phyloP scores from a whole-genome alignment of 2,888 invertebrate species.

The Rugalucina vietnamica region DNA sequence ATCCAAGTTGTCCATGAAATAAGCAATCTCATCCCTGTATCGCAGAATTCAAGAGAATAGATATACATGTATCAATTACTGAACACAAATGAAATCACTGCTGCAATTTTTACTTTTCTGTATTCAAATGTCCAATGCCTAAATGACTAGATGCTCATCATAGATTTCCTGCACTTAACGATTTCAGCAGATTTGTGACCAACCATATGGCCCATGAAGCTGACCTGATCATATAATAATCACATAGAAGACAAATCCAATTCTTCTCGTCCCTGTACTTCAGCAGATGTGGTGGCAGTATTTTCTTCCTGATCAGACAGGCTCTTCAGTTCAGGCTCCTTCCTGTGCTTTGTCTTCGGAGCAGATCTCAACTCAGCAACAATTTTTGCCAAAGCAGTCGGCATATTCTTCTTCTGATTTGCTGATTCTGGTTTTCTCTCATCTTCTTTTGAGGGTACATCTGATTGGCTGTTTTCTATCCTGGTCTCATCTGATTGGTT shows the following conservation, averaged over 20 bases:
- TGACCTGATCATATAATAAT: neutral
- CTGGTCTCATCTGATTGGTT: conserved; percentile 21
- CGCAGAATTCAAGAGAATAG: no score
- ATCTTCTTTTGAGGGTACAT: neutral
- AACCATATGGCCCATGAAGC: conserved; percentile 2
- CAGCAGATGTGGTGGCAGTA: neutral
- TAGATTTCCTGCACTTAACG: neutral
- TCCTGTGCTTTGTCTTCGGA: conserved; percentile 44
- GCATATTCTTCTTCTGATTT: neutral
- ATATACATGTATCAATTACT: no score
- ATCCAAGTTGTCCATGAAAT: no score
- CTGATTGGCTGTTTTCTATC: conserved; percentile 14
- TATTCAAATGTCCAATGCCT: no score
- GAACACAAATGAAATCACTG: no score
- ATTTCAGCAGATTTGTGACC: neutral
- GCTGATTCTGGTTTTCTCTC: neutral
- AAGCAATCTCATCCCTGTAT: no score
- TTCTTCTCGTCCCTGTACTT: neutral
- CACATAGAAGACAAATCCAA: conserved; percentile 10
- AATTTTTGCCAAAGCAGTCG: conserved; percentile 29
- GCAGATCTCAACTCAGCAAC: conserved; percentile 58
- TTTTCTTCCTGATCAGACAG: neutral
- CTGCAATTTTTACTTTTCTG: no score
- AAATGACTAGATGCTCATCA: conserved; percentile 15
- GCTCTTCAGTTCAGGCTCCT: neutral